A percentile compares a stretch with the other conserved stretches of the same genome.
Conservation (phyloP, 2,888 invertebrate species). For the Anaspis maculata region DNA sequence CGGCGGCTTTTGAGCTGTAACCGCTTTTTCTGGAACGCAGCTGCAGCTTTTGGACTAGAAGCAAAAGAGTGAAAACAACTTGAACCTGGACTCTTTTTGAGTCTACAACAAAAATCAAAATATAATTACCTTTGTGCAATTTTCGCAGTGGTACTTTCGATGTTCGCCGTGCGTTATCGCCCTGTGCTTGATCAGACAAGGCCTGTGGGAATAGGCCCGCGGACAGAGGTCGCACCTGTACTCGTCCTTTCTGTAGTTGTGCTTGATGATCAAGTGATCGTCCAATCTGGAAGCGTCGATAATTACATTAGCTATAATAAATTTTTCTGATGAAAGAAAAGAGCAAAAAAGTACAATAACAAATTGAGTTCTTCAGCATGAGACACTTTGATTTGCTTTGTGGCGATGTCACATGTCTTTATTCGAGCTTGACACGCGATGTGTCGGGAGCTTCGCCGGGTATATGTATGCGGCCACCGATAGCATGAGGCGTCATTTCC, state of each 20-base stretch:
- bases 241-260: conserved; percentile 70
- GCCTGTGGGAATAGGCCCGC: conserved; percentile 72
- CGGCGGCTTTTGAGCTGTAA: too few relatives aligned
- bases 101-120: too few relatives aligned
- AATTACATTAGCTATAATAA: too few relatives aligned
- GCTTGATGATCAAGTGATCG: conserved; percentile 69
- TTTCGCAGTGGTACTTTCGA: conserved; percentile 87
- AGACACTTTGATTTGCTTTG: conserved; percentile 1
- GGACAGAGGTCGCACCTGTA: conserved; percentile 80
- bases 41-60: too few relatives aligned
- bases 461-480: too few relatives aligned
- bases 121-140: conserved; percentile 39
- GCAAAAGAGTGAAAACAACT: too few relatives aligned
- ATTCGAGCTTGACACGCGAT: conserved; percentile 3
- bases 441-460: too few relatives aligned
- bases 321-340: neutral
- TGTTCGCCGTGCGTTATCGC: conserved; percentile 73
- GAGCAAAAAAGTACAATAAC: neutral
- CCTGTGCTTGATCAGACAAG: conserved; percentile 73
- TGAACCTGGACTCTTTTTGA: too few relatives aligned
- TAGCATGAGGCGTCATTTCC: too few relatives aligned
- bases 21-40: too few relatives aligned
- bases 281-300: conserved; percentile 61
- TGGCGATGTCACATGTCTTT: conserved; percentile 4
- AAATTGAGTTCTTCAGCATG: neutral